A percentile compares a stretch with the other conserved stretches of the same genome.
These are phyloP conservation scores for Mobula birostris DNA, from an alignment of 2,113 vertebrate genomes.

Conservation along the genomic window DNA sequence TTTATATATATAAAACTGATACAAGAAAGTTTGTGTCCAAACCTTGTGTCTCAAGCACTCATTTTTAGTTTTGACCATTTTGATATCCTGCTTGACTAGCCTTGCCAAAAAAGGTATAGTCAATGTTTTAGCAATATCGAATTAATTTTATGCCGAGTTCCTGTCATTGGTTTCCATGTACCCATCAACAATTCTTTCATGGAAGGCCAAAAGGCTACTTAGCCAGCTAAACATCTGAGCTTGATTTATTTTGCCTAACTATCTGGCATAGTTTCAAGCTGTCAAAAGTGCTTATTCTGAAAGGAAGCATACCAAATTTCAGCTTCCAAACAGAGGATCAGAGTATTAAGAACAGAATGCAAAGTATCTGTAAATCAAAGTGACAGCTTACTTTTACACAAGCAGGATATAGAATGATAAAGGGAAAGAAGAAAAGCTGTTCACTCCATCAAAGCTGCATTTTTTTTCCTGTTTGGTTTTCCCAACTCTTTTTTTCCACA, in stretches of 20 bases:
- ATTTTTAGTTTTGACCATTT: slow-evolving; percentile 28
- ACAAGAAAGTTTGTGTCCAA: slow-evolving; percentile 1
- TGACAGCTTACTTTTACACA: slow-evolving; percentile 31
- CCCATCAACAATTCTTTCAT: slow-evolving; percentile 37
- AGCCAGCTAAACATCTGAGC: slow-evolving; percentile 38
- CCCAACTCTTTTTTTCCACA: neutral
- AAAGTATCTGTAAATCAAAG: slow-evolving; percentile 36
- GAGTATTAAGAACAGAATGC: slow-evolving; percentile 36
- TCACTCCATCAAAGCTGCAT: neutral
- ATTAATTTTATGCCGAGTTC: slow-evolving; percentile 30
- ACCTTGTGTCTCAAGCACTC: neutral
- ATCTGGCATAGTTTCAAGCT: slow-evolving; percentile 37
- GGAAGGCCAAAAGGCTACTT: slow-evolving; percentile 35
- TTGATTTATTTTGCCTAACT: slow-evolving; percentile 38
- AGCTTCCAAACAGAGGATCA: slow-evolving; percentile 37
- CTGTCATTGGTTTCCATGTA: slow-evolving; percentile 37
- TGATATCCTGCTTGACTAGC: slow-evolving; percentile 1
- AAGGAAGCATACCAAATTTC: slow-evolving; percentile 37
- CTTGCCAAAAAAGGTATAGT: slow-evolving; percentile 35
- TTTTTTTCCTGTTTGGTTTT: neutral
- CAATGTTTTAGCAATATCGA: slow-evolving; percentile 23
- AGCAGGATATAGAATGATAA: slow-evolving; percentile 5
- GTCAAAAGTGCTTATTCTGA: slow-evolving; percentile 38
- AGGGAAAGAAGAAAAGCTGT: neutral
- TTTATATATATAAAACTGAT: neutral